These are phyloP conservation scores for Mus caroli DNA, from an alignment of 2,797 vertebrate genomes.

Conservation along the genomic window DNA sequence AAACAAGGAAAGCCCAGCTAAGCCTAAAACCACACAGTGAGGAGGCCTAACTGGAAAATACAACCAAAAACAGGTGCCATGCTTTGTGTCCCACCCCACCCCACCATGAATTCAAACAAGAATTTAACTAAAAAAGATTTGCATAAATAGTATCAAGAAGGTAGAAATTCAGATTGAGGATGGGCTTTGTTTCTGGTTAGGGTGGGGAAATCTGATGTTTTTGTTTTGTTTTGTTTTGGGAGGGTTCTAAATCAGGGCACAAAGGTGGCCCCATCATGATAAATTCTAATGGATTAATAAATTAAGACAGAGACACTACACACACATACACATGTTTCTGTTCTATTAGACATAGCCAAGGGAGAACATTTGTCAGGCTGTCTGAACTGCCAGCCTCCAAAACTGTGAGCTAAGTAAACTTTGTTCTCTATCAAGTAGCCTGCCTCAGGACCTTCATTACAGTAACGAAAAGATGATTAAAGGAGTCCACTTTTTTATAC, in stretches of 20 bases:
- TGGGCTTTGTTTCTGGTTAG: background rate
- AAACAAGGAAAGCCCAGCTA: background rate
- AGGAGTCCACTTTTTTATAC: background rate
- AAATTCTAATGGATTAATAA: background rate
- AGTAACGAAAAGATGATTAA: background rate
- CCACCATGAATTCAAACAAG: background rate
- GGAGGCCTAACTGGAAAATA: background rate
- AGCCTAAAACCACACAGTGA: background rate
- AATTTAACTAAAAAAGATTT: background rate
- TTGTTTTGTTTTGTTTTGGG: background rate
- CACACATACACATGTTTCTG: background rate
- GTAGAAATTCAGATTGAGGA: background rate
- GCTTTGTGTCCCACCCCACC: background rate
- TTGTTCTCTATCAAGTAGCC: background rate
- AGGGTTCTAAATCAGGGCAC: background rate
- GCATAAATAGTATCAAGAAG: background rate
- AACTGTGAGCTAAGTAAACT: background rate
- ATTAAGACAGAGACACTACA: background rate
- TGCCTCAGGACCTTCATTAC: background rate
- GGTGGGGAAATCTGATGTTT: too few species aligned
- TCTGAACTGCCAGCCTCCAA: background rate
- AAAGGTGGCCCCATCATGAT: background rate
- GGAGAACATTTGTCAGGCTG: background rate
- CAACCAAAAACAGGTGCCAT: background rate
- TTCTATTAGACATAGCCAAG: background rate